A percentile compares a stretch with the other conserved stretches of the same genome.
Conservation (phyloP, 2,797 vertebrate species). For the Fratercula arctica region DNA sequence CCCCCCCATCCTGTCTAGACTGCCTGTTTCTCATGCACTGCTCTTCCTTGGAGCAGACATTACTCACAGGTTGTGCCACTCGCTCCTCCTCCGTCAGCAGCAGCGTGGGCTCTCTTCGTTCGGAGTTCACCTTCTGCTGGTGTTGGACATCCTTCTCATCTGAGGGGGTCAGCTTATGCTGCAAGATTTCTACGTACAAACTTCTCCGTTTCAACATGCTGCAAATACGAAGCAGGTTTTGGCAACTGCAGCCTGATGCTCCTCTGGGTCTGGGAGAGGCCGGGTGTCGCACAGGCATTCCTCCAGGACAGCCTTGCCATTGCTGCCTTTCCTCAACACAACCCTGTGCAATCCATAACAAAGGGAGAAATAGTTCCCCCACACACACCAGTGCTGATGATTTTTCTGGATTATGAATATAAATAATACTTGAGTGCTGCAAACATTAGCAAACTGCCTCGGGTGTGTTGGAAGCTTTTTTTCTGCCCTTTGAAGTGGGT, state of each 20-base stretch:
- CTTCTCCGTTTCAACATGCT: not conserved
- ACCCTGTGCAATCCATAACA: not conserved
- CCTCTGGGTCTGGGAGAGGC: not conserved
- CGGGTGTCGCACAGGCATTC: rapidly evolving
- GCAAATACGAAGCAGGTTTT: not conserved
- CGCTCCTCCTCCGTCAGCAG: rapidly evolving
- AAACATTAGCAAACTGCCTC: not conserved
- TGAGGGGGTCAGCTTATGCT: not conserved
- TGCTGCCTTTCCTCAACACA: rapidly evolving
- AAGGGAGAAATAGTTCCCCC: not conserved
- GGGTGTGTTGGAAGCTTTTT: not conserved
- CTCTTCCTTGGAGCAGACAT: not conserved
- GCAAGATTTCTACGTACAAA: not conserved
- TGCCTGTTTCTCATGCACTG: not conserved
- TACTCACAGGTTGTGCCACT: not conserved
- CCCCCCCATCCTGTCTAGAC: not conserved
- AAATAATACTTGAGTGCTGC: not conserved
- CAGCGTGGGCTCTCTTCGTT: rapidly evolving
- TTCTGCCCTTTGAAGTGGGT: not conserved
- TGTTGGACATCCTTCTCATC: not conserved
- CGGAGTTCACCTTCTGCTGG: not conserved
- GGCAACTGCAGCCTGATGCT: not conserved
- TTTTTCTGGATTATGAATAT: not conserved
- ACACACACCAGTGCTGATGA: rapidly evolving
- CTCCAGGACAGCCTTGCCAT: not conserved